A percentile compares a stretch with the other conserved stretches of the same genome.
Evolutionary conservation across 1,140 invertebrate species (phyloP).

Genomic region (Hyphantria cunea): DNA sequence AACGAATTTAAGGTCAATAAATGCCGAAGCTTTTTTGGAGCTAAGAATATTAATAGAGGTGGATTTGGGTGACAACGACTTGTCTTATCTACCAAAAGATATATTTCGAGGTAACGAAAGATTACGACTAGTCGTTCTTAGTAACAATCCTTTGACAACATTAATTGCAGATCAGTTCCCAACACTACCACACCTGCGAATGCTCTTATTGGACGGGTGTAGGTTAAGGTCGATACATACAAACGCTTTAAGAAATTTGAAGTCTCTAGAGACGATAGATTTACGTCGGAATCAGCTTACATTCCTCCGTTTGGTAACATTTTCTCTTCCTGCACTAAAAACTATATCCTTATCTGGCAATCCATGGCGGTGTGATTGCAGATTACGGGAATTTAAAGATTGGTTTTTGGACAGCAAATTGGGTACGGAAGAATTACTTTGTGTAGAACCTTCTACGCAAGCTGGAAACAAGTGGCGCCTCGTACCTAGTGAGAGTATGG

Average conservation of each 20-base stretch:
- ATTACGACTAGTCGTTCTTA: slow-evolving; percentile 86
- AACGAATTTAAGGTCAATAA: slow-evolving; percentile 88
- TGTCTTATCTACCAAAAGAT: slow-evolving; percentile 85
- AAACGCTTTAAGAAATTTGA: slow-evolving; percentile 82
- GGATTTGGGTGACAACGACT: slow-evolving; percentile 90
- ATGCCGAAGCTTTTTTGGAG: slow-evolving; percentile 92
- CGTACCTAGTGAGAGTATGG: slow-evolving; percentile 69
- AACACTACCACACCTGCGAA: slow-evolving; percentile 86
- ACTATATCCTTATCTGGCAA: slow-evolving; percentile 92
- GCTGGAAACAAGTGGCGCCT: slow-evolving; percentile 72
- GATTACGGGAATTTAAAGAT: slow-evolving; percentile 89
- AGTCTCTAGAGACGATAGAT: slow-evolving; percentile 75
- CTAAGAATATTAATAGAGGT: slow-evolving; percentile 94
- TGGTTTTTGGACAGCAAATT: slow-evolving; percentile 88
- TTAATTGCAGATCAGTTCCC: slow-evolving; percentile 88
- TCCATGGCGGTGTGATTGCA: slow-evolving; percentile 94
- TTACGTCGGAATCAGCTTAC: slow-evolving; percentile 76
- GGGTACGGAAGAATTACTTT: slow-evolving; percentile 71
- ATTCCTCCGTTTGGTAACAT: slow-evolving; percentile 74
- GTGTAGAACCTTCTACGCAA: slow-evolving; percentile 67
- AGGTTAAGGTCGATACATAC: slow-evolving; percentile 87
- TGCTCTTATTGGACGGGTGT: slow-evolving; percentile 90
- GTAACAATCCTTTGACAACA: slow-evolving; percentile 86
- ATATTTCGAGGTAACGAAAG: slow-evolving; percentile 90
- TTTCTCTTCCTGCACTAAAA: slow-evolving; percentile 83